These are phyloP conservation scores for Siniperca scherzeri DNA, from an alignment of 2,797 vertebrate species.

Conservation along the genomic window DNA sequence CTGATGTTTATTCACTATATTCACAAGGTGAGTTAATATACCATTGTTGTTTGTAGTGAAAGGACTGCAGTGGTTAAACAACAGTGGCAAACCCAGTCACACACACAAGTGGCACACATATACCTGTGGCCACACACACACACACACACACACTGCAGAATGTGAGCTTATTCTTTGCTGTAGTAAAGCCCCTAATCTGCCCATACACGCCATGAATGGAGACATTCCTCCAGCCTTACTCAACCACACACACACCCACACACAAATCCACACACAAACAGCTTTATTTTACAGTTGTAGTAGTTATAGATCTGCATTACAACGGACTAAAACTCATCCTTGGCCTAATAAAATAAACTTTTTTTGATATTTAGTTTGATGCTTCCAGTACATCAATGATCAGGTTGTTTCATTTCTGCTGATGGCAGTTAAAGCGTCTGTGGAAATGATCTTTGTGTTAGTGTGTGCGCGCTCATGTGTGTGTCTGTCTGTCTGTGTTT, in stretches of 20 bases:
- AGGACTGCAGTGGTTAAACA: conserved; percentile 45
- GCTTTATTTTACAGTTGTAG: conserved; percentile 31
- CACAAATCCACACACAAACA: conserved; percentile 16
- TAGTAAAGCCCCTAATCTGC: conserved; percentile 79
- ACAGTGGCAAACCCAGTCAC: conserved; percentile 27
- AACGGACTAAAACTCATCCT: conserved; percentile 20
- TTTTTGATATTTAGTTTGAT: conserved; percentile 23
- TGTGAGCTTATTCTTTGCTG: conserved; percentile 77
- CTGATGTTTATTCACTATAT: background rate
- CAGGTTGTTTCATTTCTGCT: conserved; percentile 37
- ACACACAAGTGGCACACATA: conserved; percentile 27
- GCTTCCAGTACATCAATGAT: conserved; percentile 27
- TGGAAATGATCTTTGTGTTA: conserved; percentile 32
- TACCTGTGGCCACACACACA: conserved; percentile 44
- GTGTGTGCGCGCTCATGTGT: conserved; percentile 3
- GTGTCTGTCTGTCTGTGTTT: conserved; percentile 51
- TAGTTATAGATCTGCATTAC: conserved; percentile 30
- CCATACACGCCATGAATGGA: conserved; percentile 76
- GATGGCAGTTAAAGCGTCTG: conserved; percentile 35
- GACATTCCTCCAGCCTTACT: conserved; percentile 78
- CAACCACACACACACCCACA: conserved; percentile 55
- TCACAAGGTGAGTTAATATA: conserved; percentile 24
- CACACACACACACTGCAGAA: conserved; percentile 53
- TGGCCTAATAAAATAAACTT: conserved; percentile 21
- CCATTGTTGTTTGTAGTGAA: conserved; percentile 66